phyloP scores from a whole-genome alignment of 2,888 invertebrate genomes.

The Parnassius smintheus region DNA sequence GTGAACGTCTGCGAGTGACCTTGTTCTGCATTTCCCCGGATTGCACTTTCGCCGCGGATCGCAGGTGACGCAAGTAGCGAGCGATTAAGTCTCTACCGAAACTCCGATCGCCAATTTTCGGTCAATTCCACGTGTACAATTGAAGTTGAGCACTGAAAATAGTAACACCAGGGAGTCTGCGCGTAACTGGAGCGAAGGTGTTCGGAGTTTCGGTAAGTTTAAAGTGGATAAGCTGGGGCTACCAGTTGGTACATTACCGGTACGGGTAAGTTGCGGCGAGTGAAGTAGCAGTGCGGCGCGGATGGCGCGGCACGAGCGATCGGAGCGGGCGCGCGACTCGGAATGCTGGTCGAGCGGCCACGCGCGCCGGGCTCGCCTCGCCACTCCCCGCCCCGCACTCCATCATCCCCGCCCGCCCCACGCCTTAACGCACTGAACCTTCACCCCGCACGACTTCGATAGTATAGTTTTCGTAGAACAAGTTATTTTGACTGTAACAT shows the following conservation, averaged over 20 bases:
- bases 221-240: constrained; percentile 27
- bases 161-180: constrained; percentile 9
- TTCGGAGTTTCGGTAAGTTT: constrained; percentile 31
- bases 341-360: constrained; percentile 50
- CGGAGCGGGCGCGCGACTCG: constrained; percentile 58
- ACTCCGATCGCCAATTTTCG: constrained; percentile 6
- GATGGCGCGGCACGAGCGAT: constrained; percentile 54
- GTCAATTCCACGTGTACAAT: not conserved
- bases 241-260: constrained; percentile 59
- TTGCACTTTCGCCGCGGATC: constrained; percentile 32
- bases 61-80: constrained; percentile 16
- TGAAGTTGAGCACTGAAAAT: constrained; percentile 27
- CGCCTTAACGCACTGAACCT: constrained; percentile 26
- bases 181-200: not conserved
- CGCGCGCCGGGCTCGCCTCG: constrained; percentile 33
- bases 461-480: no score
- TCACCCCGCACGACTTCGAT: constrained; percentile 12
- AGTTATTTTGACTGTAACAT: not conserved
- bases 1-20: constrained; percentile 32
- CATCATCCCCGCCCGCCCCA: constrained; percentile 27
- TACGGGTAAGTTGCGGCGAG: constrained; percentile 36
- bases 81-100: constrained; percentile 4
- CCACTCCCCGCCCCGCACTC: constrained; percentile 27
- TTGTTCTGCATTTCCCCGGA: constrained; percentile 33
- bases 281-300: constrained; percentile 33